A percentile compares a stretch with the other conserved stretches of the same genome.
Evolutionary conservation across 2,797 vertebrate species (phyloP).

Genomic region (Bovichtus variegatus): DNA sequence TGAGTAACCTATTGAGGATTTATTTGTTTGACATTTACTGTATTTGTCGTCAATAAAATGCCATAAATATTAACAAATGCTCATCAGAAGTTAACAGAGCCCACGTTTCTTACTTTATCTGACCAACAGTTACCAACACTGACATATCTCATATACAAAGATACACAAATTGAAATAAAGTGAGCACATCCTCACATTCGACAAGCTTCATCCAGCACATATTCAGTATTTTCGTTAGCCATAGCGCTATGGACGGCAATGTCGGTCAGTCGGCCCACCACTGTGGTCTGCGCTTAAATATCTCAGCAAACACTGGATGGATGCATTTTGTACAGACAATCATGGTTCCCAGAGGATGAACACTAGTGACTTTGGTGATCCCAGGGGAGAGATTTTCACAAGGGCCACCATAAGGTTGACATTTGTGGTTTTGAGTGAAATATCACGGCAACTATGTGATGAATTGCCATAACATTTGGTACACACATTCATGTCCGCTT

Average conservation of each 20-base stretch:
- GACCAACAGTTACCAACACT: not conserved
- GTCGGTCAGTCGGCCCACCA: no score
- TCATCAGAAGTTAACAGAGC: not conserved
- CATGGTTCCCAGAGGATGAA: not conserved
- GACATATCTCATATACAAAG: not conserved
- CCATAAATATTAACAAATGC: not conserved
- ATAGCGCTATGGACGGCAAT: not conserved
- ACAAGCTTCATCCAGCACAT: not conserved
- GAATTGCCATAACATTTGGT: not conserved
- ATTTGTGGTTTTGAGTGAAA: not conserved
- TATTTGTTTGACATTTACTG: conserved; percentile 1
- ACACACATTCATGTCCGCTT: not conserved
- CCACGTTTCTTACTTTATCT: not conserved
- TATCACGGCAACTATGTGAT: not conserved
- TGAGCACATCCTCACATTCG: not conserved
- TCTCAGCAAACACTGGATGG: not conserved
- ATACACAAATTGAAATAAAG: not conserved
- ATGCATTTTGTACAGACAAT: not conserved
- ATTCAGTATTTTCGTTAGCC: not conserved
- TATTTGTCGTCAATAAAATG: not conserved
- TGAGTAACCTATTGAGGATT: not conserved
- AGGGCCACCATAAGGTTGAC: not conserved
- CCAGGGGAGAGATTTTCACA: not conserved
- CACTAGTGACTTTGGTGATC: not conserved
- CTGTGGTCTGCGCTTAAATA: not conserved